Base-by-base conservation (phyloP, 2,797 vertebrate genomes). In the Mallotus villosus region DNA sequence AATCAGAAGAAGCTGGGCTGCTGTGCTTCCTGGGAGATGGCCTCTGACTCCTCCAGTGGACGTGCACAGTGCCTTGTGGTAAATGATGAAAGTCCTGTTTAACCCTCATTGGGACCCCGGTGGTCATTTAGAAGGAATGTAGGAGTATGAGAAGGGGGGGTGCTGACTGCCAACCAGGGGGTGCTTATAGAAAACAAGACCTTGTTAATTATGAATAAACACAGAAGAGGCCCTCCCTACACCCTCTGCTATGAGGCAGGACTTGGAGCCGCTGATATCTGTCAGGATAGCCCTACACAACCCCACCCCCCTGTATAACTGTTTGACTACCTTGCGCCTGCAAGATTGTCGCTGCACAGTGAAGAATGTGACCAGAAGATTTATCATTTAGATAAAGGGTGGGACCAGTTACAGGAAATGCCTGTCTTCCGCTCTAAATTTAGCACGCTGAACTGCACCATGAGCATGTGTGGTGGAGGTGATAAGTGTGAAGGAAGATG, bases 71-170 rank as follows among this genome's bases (percentile, higher is more conserved):
- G 83, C 77, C 81, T 73, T 64, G 68, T 63, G 58, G 69, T 82
- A 61, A 76, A 81, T 89, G 81, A 83, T 84, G 19, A 81, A 87
- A 86, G 62, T 67, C 37, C 68, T 70, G 72, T 84, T 87, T 84
- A 81, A 90, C 84, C 80, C 73, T 68, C 80, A 70, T 74, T 64
- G 77, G 81, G 83, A 79, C 61, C 78, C 21, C 11, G n/a, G 71
- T 68, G 8, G 2, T 69, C 58, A 79, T 64, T 78, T 25, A 34
- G 55, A 60, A 59, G 19, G 51, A 17, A 16, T n/a, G 19, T 17
- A 17, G 49, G 51, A 55, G 51, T 17, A 55, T 17, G 17, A 53
- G 74, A 8, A 1, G 27, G 27, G 27, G 75, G 73, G 78, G 74
- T 73, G 80, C 74, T 75, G 79, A 86, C 78, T 63, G 27, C 11